Conservation (phyloP, 2,113 vertebrate genomes). For the Neotragus moschatus region DNA sequence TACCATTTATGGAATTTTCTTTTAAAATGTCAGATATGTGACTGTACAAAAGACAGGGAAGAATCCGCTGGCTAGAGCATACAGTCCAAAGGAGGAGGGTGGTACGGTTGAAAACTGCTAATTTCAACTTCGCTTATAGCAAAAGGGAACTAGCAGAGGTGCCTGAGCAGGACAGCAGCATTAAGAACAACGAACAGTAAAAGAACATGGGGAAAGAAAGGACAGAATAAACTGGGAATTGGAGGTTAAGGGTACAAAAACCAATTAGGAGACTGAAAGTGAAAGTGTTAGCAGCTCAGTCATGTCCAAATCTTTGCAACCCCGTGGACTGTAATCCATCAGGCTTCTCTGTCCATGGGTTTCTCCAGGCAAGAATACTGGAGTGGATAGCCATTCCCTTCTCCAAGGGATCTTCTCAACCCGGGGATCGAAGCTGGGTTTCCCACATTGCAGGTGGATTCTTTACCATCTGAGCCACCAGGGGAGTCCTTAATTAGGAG, state of each 20-base stretch:
- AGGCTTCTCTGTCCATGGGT: background rate
- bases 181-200: background rate
- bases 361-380: background rate
- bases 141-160: background rate
- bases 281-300: background rate
- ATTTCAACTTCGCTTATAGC: background rate
- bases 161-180: background rate
- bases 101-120: background rate
- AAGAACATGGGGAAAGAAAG: background rate
- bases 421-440: background rate
- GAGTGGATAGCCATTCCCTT: background rate
- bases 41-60: background rate
- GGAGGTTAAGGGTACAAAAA: background rate
- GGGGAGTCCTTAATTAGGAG: background rate
- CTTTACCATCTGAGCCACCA: background rate
- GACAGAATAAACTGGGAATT: background rate
- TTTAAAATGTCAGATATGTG: background rate
- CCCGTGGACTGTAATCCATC: background rate
- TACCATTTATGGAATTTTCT: background rate
- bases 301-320: background rate
- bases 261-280: background rate
- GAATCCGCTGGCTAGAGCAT: background rate
- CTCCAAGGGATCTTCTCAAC: background rate
- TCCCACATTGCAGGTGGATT: background rate
- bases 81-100: background rate